Conservation (phyloP, 2,888 invertebrate species). For the Torymus aiolomorphi region DNA sequence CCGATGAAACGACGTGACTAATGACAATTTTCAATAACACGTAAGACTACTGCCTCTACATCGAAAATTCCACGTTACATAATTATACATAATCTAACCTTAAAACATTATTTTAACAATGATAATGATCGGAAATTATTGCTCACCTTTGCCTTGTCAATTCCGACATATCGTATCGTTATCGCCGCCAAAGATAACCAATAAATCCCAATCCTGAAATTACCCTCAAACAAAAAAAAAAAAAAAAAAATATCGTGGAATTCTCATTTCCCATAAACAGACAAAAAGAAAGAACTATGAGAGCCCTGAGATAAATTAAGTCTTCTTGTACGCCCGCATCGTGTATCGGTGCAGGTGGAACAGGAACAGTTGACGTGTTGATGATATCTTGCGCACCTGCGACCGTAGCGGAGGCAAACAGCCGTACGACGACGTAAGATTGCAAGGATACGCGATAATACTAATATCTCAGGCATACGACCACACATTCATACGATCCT, state of each 20-base stretch:
- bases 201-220: neutral
- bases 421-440: neutral
- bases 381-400: slow-evolving; percentile 72
- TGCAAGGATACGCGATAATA: too few species aligned
- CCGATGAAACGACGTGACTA: neutral
- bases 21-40: slow-evolving; percentile 7
- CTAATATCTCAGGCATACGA: too few species aligned
- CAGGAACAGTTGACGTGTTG: slow-evolving; percentile 60
- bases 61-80: slow-evolving; percentile 21
- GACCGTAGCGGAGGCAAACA: slow-evolving; percentile 65
- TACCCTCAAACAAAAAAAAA: neutral
- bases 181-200: neutral
- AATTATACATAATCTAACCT: neutral
- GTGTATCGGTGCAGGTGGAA: slow-evolving; percentile 73
- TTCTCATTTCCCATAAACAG: neutral
- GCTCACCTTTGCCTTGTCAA: neutral
- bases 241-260: slow-evolving; percentile 8
- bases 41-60: neutral
- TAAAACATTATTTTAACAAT: too few species aligned
- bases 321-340: slow-evolving; percentile 67
- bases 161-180: neutral
- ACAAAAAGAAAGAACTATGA: neutral
- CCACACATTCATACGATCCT: too few species aligned
- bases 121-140: neutral
- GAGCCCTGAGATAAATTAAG: too few species aligned